Base-by-base conservation (phyloP, 2,797 vertebrate species). In the Bryconaethiops microstoma region DNA sequence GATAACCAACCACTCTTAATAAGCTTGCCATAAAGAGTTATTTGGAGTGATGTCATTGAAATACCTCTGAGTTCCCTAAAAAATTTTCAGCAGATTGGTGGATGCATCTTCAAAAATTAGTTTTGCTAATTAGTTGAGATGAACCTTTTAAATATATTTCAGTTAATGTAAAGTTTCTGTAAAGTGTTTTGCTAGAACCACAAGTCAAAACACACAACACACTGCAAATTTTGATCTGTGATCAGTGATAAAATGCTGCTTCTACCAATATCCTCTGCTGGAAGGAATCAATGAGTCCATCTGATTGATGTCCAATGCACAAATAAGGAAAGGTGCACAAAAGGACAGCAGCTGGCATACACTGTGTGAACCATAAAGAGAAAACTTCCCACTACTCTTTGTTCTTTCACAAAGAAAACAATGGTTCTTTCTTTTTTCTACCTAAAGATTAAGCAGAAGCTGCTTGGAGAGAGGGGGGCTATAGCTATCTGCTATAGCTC, bases 391-490 rank as follows among this genome's bases (percentile, higher is more conserved):
- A 71, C 29, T 42, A 29, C 29, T 29, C 35, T 42, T 45, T 13
- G 55, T 81, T 35, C 4, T 25, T 48, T 63, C 60, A 63, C 9
- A 54, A 54, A 62, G 1, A 45, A 8, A 8, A 62, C 42, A 25
- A 52, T 54, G 57, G 68, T 19, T 75, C 54, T 45, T 10, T 59
- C 55, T 48, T 62, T 54, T 67, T 64, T 76, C 13, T 52, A 0
- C 60, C 35, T 25, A n/a, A 65, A 35, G 14, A 8, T 21, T 29
- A 57, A 57, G 19, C 1, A 54, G 19, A 54, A 17, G 14, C 29
- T 64, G 59, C 5, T 13, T 40, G 16, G 29, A 63, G 42, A 40
- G 39, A 23, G 42, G 68, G 45, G 16, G 7, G 48, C 8, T 23
- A 23, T 7, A 59, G 54, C 35, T 29, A 14, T 42, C 62, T 8